Percentiles rank a stretch among this genome's conserved stretches.
Conservation (phyloP, 2,113 vertebrate species). For the Gavialis gangeticus region DNA sequence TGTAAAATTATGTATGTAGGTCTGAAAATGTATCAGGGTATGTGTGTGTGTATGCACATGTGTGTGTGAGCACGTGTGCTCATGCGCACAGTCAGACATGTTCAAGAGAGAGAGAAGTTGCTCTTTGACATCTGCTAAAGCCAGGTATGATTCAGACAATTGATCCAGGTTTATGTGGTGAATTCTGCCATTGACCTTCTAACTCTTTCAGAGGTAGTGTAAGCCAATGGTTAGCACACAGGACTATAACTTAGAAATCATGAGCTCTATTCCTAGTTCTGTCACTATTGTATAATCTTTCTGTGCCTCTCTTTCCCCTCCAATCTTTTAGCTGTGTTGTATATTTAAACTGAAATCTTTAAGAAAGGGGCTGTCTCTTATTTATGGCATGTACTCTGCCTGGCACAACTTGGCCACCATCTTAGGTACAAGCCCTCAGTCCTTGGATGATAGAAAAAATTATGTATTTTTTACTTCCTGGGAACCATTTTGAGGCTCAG, state of each 20-base stretch:
- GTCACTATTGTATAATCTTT: not conserved
- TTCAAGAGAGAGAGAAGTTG: not conserved
- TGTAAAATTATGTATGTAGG: not conserved
- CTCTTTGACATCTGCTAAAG: not conserved
- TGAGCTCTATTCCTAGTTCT: not conserved
- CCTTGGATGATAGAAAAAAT: not conserved
- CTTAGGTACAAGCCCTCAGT: too few relatives aligned
- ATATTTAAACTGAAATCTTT: not conserved
- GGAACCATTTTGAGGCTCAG: not conserved
- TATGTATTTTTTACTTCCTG: not conserved
- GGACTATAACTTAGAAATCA: rapidly evolving
- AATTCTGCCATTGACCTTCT: not conserved
- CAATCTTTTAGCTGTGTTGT: not conserved
- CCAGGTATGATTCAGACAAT: rapidly evolving
- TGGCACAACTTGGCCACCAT: not conserved
- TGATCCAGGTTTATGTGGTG: rapidly evolving
- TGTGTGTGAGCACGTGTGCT: not conserved
- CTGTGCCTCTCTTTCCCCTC: not conserved
- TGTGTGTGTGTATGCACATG: not conserved
- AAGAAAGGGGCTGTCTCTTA: not conserved
- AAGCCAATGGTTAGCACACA: not conserved
- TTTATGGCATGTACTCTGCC: not conserved
- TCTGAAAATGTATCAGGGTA: not conserved
- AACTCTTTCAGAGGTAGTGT: not conserved
- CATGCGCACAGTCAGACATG: not conserved